Percentiles rank a stretch among this genome's conserved stretches.
Conservation (phyloP, 2,888 invertebrate genomes). For the Temnothorax unifasciatus region DNA sequence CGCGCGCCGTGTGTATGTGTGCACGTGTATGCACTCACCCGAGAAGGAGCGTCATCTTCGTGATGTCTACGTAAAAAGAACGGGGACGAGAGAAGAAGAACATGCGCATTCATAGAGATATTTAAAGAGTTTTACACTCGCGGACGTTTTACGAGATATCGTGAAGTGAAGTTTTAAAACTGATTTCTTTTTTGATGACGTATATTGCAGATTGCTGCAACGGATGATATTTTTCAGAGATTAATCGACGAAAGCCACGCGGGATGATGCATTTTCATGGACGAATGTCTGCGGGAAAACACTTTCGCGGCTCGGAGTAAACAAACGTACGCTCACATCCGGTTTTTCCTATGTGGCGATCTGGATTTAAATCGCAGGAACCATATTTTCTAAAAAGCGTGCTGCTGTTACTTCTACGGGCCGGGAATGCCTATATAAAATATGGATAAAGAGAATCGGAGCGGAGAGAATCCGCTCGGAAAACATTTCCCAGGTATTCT, state of each 20-base stretch:
- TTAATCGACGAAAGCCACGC: constrained; percentile 36
- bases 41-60: constrained; percentile 21
- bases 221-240: constrained; percentile 40
- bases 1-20: neutral
- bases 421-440: constrained; percentile 30
- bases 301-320: constrained; percentile 37
- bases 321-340: constrained; percentile 29
- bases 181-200: neutral
- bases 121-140: constrained; percentile 28
- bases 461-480: constrained; percentile 16
- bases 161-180: constrained; percentile 10
- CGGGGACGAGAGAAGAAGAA: neutral
- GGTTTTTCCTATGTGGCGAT: constrained; percentile 3
- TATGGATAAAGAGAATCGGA: constrained; percentile 12
- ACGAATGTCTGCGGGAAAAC: constrained; percentile 26
- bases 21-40: neutral
- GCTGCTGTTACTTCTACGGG: constrained; percentile 32
- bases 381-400: constrained; percentile 39
- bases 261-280: constrained; percentile 25
- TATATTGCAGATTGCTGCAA: neutral
- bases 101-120: constrained; percentile 28
- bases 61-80: neutral
- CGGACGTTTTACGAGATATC: constrained; percentile 11
- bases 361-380: constrained; percentile 45
- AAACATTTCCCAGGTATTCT: constrained; percentile 56